Percentiles rank a stretch among this genome's conserved stretches.
These are phyloP conservation scores for Myotis brandtii DNA, from an alignment of 2,113 vertebrate genomes.

Conservation along the genomic window DNA sequence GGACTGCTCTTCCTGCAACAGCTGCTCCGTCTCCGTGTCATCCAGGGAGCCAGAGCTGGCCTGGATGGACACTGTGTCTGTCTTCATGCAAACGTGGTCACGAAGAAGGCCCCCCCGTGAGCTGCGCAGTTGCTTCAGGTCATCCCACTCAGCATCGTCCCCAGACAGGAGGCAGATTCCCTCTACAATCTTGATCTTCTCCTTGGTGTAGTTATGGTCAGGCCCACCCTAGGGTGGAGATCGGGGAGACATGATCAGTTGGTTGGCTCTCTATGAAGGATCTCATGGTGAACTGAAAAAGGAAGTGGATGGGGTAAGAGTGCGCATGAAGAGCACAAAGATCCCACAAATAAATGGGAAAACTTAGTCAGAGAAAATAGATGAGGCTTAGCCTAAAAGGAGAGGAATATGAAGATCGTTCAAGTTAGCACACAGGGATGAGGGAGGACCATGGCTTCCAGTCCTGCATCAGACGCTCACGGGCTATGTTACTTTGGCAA, in stretches of 20 bases:
- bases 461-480: background rate
- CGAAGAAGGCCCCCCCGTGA: slow-evolving; percentile 94
- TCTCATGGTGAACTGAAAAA: background rate
- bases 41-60: slow-evolving; percentile 96
- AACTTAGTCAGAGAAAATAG: background rate
- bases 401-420: background rate
- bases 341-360: background rate
- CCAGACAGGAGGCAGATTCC: slow-evolving; percentile 96
- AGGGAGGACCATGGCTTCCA: background rate
- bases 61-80: slow-evolving; percentile 97
- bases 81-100: slow-evolving; percentile 97
- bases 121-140: slow-evolving; percentile 96
- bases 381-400: background rate
- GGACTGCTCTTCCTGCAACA: slow-evolving; percentile 96
- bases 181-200: slow-evolving; percentile 98
- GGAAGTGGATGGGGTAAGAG: background rate
- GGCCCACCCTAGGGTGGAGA: slow-evolving; percentile 87
- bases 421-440: background rate
- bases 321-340: background rate
- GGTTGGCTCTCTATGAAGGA: background rate
- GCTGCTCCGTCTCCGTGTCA: slow-evolving; percentile 97
- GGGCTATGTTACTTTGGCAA: background rate
- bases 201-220: slow-evolving; percentile 95
- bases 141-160: slow-evolving; percentile 97
- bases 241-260: background rate